These are phyloP conservation scores for Chelon auratus DNA, from an alignment of 2,797 vertebrate species.

Conservation along the genomic window DNA sequence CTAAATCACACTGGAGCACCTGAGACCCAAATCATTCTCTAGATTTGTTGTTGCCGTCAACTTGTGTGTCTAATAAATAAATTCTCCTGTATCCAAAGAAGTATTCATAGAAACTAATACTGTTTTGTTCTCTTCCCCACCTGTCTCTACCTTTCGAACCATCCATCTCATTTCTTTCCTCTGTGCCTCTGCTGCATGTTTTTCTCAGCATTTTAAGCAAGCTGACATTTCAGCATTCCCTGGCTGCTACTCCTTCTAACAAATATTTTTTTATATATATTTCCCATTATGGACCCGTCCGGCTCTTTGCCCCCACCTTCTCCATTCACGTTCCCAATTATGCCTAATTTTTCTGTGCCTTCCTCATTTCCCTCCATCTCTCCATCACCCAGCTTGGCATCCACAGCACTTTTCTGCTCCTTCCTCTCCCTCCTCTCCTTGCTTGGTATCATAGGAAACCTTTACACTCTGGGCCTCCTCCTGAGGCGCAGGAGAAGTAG, in stretches of 20 bases:
- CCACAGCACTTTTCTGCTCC: conserved; percentile 85
- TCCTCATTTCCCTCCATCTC: conserved; percentile 79
- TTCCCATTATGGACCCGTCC: conserved; percentile 76
- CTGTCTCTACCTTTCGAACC: conserved; percentile 23
- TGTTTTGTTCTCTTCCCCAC: conserved; percentile 36
- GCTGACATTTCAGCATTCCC: conserved; percentile 19
- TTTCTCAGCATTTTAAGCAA: conserved; percentile 24
- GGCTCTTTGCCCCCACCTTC: conserved; percentile 74
- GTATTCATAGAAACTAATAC: conserved; percentile 44
- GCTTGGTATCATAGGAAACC: conserved; percentile 87
- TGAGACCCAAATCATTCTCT: conserved; percentile 10
- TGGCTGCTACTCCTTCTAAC: not conserved
- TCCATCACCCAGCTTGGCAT: conserved; percentile 83
- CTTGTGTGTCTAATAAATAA: conserved; percentile 20
- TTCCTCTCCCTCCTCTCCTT: conserved; percentile 87
- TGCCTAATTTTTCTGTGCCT: conserved; percentile 76
- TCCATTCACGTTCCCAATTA: conserved; percentile 71
- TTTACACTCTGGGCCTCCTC: conserved; percentile 87
- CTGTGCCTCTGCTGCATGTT: conserved; percentile 8
- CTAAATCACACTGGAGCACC: conserved; percentile 24
- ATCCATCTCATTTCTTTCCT: not conserved
- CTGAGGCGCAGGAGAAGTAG: conserved; percentile 79
- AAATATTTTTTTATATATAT: not conserved
- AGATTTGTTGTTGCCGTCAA: conserved; percentile 23
- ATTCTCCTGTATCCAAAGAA: conserved; percentile 11